Conservation (phyloP, 2,113 vertebrate species). For the Pluvianellus socialis region DNA sequence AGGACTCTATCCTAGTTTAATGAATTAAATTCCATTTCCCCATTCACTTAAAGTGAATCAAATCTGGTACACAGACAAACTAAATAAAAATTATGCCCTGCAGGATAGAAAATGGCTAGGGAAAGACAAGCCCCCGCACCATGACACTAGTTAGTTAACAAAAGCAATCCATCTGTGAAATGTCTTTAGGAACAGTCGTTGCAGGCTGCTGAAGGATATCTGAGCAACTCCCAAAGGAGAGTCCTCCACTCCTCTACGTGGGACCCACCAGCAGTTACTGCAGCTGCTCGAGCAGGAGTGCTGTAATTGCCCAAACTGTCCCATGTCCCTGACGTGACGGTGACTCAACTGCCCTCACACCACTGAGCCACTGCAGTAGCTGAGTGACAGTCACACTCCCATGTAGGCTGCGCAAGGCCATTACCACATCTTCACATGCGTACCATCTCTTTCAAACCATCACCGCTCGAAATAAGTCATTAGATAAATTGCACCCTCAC, state of each 20-base stretch:
- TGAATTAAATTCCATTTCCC: background rate
- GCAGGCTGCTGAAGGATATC: background rate
- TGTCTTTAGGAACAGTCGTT: background rate
- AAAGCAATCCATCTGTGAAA: background rate
- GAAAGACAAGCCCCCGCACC: background rate
- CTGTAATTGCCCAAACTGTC: background rate
- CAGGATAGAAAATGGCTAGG: background rate
- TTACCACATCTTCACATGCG: background rate
- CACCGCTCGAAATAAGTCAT: background rate
- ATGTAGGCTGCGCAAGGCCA: fast-evolving
- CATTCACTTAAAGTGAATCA: background rate
- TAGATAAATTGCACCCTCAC: background rate
- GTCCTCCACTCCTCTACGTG: background rate
- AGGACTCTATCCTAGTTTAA: background rate
- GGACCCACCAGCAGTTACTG: background rate
- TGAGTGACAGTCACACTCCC: background rate
- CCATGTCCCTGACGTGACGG: background rate
- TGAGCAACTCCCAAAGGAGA: background rate
- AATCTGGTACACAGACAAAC: background rate
- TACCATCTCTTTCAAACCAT: background rate
- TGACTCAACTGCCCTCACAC: background rate
- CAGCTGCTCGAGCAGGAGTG: background rate
- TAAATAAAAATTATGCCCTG: background rate
- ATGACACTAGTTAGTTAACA: background rate
- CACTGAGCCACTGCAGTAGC: fast-evolving